Base-by-base conservation (phyloP, 2,797 vertebrate genomes). In the Odontamblyopus lacepedii region DNA sequence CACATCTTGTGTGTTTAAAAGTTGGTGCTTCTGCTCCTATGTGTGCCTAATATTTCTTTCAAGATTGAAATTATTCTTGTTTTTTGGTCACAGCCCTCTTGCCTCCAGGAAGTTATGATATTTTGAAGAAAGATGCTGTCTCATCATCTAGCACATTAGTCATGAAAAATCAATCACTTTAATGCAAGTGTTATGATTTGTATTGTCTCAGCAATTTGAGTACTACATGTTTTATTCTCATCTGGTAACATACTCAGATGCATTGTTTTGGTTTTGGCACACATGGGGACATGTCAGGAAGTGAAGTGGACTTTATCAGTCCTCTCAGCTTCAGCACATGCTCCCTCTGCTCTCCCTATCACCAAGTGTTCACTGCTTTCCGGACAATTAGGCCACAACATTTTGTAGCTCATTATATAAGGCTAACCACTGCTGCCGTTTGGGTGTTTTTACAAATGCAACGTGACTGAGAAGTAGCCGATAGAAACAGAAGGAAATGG, bases 341-440 rank as follows among this genome's bases (percentile, higher is more conserved):
- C 19, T 32, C 8, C 69, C 60, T 57, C 35, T 57, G 62, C n/a
- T 23, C 44, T 27, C 26, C 59, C 63, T 44, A 48, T 70, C 59
- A 32, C 73, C 70, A 77, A 56, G 57, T 72, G 79, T 69, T 59
- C 23, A 75, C 51, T 70, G 5, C 0, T 66, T 78, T 87, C 80
- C 79, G 81, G 76, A 59, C 69, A 69, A 77, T 78, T 63, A 64
- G 67, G 67, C 41, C 79, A 78, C 83, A 87, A 80, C 75, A 71
- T 2, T 26, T 23, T 66, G 62, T 29, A 35, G 53, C 50, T 19
- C 6, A 11, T 16, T 60, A 70, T 69, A 55, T 77, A 61, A 6
- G 32, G 18, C 35, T 12, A 62, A 63, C 35, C 30, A 63, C 18
- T 35, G 29, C 13, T 8, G 16, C 12, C 3, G 3, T 44, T 41